Evolutionary conservation across 92 coral and sea anemone genomes (phyloP), one percentile per base, ranked within the genome.

Genomic region (Porites cylindrica): DNA sequence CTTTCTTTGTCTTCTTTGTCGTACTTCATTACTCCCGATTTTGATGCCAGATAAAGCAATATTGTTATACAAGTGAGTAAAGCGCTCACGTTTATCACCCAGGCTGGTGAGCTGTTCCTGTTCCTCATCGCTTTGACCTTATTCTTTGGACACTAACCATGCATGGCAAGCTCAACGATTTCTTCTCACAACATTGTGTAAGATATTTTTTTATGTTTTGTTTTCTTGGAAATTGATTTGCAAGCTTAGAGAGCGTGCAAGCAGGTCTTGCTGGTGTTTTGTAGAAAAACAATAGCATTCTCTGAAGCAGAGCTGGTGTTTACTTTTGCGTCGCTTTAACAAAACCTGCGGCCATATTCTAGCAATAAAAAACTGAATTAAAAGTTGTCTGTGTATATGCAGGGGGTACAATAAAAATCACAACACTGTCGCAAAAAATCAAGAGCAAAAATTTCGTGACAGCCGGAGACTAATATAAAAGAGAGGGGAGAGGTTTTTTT

Each of bases 231-330:
- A 64, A 47, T 23, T 72, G 72, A 66, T 72, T 73, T 72, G 59
- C 70, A 83, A 62, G 51, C 72, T 60, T n/a, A 61, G 21, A 47
- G 21, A 72, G 87, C 87, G 87, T 72, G 66, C 19, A 83, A 73
- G 80, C 87, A 83, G 80, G 87, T 73, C 17, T 47, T 61, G 62
- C 87, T 47, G 87, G 87, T 83, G 86, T 83, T 63, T 17, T 23
- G 51, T 23, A 58, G 12, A 52, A 70, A 66, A 69, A 70, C 77
- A 56, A 51, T 23, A 51, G 38, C 72, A 58, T 50, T 72, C 50
- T 21, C 78, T 58, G 47, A 72, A 74, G 68, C 70, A 82, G 59
- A 1, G 43, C 78, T 59, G 86, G 86, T 70, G 71, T 51, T 24
- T 47, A 56, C 20, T 38, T 38, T 65, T n/a, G 17, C 20, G 7